These are phyloP conservation scores for Agrotis ipsilon DNA, from an alignment of 2,888 invertebrate genomes.

Conservation along the genomic window DNA sequence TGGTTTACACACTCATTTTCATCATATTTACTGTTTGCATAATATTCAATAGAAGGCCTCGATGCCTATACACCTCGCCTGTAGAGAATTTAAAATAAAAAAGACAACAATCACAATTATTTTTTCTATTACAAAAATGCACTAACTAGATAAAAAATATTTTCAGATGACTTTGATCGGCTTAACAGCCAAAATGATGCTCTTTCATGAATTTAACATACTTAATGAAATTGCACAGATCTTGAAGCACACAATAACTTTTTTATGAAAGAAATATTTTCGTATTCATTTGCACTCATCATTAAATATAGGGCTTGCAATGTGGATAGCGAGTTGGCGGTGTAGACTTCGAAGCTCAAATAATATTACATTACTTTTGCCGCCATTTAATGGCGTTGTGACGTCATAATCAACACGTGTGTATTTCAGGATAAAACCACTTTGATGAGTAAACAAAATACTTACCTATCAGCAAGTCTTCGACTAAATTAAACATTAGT, in stretches of 20 bases:
- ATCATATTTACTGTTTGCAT: conserved; percentile 16
- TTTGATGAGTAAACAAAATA: conserved; percentile 47
- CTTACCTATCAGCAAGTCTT: conserved; percentile 62
- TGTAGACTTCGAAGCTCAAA: conserved; percentile 56
- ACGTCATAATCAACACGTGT: conserved; percentile 19
- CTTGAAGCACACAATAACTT: conserved; percentile 34
- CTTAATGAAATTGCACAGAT: conserved; percentile 28
- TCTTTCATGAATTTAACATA: conserved; percentile 35
- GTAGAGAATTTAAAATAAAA: conserved; percentile 37
- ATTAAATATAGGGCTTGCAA: conserved; percentile 35
- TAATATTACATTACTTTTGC: conserved; percentile 30
- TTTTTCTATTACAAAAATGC: conserved; percentile 36
- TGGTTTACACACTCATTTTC: conserved; percentile 11
- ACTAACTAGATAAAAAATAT: conserved; percentile 44
- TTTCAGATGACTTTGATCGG: conserved; percentile 50
- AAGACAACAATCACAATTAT: conserved; percentile 24
- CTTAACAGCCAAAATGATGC: conserved; percentile 21
- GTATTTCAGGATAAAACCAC: conserved; percentile 37
- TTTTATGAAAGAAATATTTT: conserved; percentile 45
- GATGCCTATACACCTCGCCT: conserved; percentile 47
- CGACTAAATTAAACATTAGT: conserved; percentile 68
- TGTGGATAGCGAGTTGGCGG: conserved; percentile 27
- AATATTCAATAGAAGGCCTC: conserved; percentile 12
- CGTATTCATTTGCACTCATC: conserved; percentile 49
- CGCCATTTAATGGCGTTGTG: conserved; percentile 58